phyloP scores from a whole-genome alignment of 2,888 invertebrate genomes.

The Julus scanicus region DNA sequence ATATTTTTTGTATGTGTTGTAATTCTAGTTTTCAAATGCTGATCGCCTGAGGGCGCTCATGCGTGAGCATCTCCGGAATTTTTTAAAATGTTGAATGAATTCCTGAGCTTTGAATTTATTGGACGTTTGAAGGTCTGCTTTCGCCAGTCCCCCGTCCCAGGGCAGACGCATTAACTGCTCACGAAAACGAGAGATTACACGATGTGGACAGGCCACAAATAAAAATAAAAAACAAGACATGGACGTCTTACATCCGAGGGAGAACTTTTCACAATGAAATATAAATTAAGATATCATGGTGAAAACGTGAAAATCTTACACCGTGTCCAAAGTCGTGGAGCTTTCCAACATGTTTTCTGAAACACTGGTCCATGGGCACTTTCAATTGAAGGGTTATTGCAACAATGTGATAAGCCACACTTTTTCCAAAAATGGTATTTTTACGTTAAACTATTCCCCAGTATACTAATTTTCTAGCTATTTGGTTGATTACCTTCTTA shows the following conservation, averaged over 20 bases:
- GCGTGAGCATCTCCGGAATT: background rate
- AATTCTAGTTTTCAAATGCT: too few species aligned
- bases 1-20: background rate
- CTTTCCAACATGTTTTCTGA: background rate
- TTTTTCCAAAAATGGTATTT: too few species aligned
- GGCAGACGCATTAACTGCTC: too few species aligned
- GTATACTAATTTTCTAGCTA: too few species aligned
- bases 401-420: too few species aligned
- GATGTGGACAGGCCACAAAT: too few species aligned
- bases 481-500: too few species aligned
- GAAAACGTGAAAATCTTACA: background rate
- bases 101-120: background rate
- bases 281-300: background rate
- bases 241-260: background rate
- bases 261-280: background rate
- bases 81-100: background rate
- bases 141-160: background rate
- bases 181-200: too few species aligned
- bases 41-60: background rate
- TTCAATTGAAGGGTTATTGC: too few species aligned
- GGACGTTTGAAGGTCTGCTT: background rate
- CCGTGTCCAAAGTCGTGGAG: background rate
- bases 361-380: background rate
- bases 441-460: too few species aligned
- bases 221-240: background rate